Percentiles rank a stretch among this genome's conserved stretches.
Conservation (phyloP, 2,113 vertebrate species). For the Formicarius rufipectus region DNA sequence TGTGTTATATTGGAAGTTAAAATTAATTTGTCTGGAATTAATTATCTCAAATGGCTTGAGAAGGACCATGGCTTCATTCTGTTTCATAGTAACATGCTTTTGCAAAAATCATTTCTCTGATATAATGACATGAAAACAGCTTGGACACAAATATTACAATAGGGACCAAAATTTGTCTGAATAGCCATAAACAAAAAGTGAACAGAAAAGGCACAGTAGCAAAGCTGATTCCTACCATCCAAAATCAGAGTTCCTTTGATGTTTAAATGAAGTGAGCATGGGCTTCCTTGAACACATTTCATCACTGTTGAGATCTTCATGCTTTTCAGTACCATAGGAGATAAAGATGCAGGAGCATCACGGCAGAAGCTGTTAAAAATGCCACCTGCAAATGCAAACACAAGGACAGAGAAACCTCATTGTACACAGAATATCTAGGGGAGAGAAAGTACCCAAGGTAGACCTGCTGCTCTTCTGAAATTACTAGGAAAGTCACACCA, state of each 20-base stretch:
- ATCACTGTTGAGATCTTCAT: slow-evolving; percentile 82
- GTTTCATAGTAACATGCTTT: not conserved
- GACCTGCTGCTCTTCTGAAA: not conserved
- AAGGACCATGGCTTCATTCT: not conserved
- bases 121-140: not conserved
- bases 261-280: slow-evolving; percentile 79
- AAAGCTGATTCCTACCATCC: slow-evolving; percentile 69
- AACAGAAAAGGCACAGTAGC: not conserved
- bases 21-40: not conserved
- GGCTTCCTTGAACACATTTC: slow-evolving; percentile 72
- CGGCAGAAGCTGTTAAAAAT: slow-evolving; percentile 71
- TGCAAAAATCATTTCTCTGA: not conserved
- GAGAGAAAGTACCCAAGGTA: not conserved
- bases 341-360: slow-evolving; percentile 26
- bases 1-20: not conserved
- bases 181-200: not conserved
- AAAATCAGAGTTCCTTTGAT: slow-evolving; percentile 70
- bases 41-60: not conserved
- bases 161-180: not conserved
- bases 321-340: slow-evolving; percentile 64
- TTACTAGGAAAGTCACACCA: not conserved
- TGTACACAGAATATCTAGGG: not conserved
- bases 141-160: not conserved
- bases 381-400: slow-evolving; percentile 49
- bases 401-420: not conserved